Conservation (phyloP, 2,797 vertebrate species). For the Podarcis siculus region DNA sequence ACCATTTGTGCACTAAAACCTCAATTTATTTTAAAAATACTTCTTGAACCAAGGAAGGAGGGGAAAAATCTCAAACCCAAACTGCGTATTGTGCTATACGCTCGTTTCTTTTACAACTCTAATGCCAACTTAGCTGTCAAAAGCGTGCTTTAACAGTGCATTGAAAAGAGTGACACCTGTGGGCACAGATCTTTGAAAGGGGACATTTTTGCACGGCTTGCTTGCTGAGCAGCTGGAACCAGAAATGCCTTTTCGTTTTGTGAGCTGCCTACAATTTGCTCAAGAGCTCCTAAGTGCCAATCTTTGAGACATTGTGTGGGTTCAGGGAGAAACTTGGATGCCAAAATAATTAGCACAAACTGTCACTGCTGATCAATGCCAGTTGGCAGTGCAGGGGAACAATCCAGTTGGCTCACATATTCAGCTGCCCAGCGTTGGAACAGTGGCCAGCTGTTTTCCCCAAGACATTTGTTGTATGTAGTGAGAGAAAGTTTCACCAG, state of each 20-base stretch:
- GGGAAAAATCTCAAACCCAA: neutral
- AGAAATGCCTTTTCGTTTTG: constrained; percentile 20
- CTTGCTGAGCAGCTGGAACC: constrained; percentile 7
- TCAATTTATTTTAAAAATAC: neutral
- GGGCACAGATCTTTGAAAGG: neutral
- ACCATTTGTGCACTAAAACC: neutral
- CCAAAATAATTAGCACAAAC: neutral
- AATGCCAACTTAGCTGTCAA: neutral
- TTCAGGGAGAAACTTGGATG: neutral
- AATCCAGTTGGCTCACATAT: neutral
- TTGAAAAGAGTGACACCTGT: neutral
- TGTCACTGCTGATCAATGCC: neutral
- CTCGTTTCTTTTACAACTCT: neutral
- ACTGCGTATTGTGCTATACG: neutral
- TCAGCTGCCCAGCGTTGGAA: neutral
- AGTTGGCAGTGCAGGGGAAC: neutral
- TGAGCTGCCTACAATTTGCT: neutral
- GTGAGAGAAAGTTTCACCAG: neutral
- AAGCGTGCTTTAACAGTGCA: neutral
- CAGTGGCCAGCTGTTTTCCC: neutral
- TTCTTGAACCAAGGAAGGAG: neutral
- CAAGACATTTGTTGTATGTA: neutral
- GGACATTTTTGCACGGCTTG: neutral
- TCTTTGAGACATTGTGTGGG: neutral
- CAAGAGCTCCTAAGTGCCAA: neutral